phyloP scores from a whole-genome alignment of 2,797 vertebrate genomes.

The Limosa lapponica region DNA sequence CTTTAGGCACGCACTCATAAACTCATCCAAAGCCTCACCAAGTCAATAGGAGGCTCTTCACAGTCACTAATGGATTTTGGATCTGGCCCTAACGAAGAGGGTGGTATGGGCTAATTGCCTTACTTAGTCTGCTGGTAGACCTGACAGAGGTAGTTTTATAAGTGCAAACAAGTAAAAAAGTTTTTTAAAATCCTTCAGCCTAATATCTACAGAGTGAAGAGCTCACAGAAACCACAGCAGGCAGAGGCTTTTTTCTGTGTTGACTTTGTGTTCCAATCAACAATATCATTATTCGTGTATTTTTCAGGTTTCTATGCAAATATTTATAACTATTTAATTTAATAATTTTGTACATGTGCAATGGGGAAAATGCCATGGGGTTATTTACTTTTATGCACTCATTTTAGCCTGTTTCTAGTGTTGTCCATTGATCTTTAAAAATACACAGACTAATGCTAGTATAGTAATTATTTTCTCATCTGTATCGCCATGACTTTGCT shows the following conservation, averaged over 20 bases:
- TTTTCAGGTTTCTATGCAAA: neutral
- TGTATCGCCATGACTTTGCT: neutral
- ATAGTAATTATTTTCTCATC: neutral
- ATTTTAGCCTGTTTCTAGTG: neutral
- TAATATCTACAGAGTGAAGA: neutral
- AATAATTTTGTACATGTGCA: neutral
- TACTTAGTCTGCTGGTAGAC: neutral
- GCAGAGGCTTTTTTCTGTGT: neutral
- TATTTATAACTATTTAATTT: neutral
- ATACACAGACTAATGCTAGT: neutral
- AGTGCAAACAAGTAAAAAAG: neutral
- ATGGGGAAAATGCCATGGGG: neutral
- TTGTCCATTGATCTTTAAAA: slow-evolving; percentile 2
- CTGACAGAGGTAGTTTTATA: neutral
- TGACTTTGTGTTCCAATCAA: neutral
- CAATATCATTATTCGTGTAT: neutral
- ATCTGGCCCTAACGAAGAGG: neutral
- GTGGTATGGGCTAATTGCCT: neutral
- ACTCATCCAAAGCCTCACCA: neutral
- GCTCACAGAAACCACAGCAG: neutral
- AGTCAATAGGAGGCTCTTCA: slow-evolving; percentile 16
- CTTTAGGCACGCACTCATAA: neutral
- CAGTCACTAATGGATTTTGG: slow-evolving; percentile 30
- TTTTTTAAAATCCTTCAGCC: neutral
- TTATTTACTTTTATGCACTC: slow-evolving; percentile 15